phyloP scores from a whole-genome alignment of 2,888 invertebrate genomes.

The Allacma fusca region DNA sequence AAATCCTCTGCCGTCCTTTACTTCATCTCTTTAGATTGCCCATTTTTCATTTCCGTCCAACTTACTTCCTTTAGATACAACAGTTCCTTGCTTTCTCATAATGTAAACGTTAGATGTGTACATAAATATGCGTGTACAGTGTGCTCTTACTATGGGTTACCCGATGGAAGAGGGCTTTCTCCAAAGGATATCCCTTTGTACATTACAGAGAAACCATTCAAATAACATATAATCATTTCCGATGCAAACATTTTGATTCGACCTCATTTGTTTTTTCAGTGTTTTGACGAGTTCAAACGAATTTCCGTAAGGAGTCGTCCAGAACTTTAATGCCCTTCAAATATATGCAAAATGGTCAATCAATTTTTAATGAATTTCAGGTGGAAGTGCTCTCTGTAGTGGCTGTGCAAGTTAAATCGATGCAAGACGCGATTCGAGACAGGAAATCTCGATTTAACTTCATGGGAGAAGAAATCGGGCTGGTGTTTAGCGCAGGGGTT shows the following conservation, averaged over 20 bases:
- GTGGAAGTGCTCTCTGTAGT: slow-evolving; percentile 95
- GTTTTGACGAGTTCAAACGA: slow-evolving; percentile 37
- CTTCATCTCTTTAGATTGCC: too few relatives aligned
- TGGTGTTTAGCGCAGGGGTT: slow-evolving; percentile 84
- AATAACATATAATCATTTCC: too few relatives aligned
- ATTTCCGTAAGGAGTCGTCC: slow-evolving; percentile 30
- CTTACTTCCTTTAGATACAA: too few relatives aligned
- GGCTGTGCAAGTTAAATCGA: slow-evolving; percentile 77
- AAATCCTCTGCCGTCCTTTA: too few relatives aligned
- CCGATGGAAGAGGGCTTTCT: too few relatives aligned
- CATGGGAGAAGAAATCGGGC: slow-evolving; percentile 89
- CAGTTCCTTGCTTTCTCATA: too few relatives aligned
- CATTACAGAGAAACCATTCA: too few relatives aligned
- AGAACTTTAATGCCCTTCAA: background rate
- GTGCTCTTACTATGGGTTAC: too few relatives aligned
- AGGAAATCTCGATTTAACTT: slow-evolving; percentile 89
- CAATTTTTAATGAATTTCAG: slow-evolving; percentile 77
- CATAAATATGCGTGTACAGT: too few relatives aligned
- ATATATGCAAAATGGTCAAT: slow-evolving; percentile 82
- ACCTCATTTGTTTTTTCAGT: slow-evolving; percentile 19
- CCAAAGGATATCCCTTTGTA: too few relatives aligned
- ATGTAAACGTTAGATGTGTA: too few relatives aligned
- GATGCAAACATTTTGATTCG: background rate
- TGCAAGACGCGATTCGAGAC: slow-evolving; percentile 74
- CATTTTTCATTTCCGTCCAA: too few relatives aligned